These are phyloP conservation scores for Geopemphigus sp. DNA, from an alignment of 1,140 invertebrate species.

Conservation along the genomic window DNA sequence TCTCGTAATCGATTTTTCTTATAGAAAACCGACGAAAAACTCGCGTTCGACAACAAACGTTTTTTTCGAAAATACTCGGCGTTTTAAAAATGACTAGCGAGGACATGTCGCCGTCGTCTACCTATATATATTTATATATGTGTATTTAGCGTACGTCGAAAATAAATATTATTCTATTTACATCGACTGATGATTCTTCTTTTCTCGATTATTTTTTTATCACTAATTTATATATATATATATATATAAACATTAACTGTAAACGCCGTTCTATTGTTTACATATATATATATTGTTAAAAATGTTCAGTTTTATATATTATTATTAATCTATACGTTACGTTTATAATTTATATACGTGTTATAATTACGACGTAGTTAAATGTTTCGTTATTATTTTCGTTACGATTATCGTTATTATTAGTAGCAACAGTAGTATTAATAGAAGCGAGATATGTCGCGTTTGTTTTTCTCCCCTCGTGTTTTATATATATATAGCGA, in stretches of 20 bases:
- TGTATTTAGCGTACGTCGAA: not conserved
- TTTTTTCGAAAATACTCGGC: too few relatives aligned
- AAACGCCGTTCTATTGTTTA: not conserved
- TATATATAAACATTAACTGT: not conserved
- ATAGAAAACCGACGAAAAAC: too few relatives aligned
- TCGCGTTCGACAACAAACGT: too few relatives aligned
- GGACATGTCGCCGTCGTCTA: too few relatives aligned
- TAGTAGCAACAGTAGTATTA: too few relatives aligned
- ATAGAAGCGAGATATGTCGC: too few relatives aligned
- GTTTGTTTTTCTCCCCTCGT: not conserved
- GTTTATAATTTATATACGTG: not conserved
- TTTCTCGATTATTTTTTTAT: not conserved
- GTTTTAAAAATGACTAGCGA: too few relatives aligned
- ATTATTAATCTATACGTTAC: constrained; percentile 1
- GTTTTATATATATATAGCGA: constrained; percentile 35
- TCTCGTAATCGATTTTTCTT: too few relatives aligned
- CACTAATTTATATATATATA: not conserved
- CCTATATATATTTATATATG: not conserved
- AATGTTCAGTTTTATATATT: constrained; percentile 25
- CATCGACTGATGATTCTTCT: not conserved
- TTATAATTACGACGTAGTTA: not conserved
- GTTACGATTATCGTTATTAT: constrained; percentile 8
- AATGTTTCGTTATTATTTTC: not conserved
- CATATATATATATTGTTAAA: not conserved
- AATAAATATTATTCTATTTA: not conserved